Conservation (phyloP, 2,888 invertebrate species). For the Acleris holmiana region DNA sequence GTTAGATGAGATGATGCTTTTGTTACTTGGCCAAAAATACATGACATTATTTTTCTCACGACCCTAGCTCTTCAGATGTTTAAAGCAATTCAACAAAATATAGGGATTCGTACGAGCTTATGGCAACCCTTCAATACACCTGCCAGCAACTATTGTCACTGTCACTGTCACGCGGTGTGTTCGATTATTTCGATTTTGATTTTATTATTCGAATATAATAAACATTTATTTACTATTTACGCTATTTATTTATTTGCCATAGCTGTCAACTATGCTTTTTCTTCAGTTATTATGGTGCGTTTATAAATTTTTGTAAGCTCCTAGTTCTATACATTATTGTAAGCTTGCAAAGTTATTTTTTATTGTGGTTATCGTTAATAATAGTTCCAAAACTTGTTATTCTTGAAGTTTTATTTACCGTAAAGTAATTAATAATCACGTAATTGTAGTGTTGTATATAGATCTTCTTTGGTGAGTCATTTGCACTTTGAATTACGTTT, state of each 20-base stretch:
- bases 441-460: neutral
- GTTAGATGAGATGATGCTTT: no score
- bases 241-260: neutral
- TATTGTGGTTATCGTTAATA: conserved; percentile 1
- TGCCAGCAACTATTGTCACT: no score
- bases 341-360: neutral
- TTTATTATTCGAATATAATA: no score
- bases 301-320: conserved; percentile 2
- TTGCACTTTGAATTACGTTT: neutral
- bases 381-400: neutral
- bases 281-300: neutral
- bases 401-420: neutral
- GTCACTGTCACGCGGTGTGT: no score
- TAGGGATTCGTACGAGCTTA: no score
- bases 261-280: neutral
- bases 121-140: no score
- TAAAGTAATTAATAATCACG: neutral
- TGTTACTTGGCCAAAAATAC: no score
- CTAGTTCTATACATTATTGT: neutral
- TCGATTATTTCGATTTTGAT: no score
- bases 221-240: neutral
- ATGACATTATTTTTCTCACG: no score
- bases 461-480: conserved; percentile 3
- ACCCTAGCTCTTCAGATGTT: no score
- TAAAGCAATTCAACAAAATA: no score